These are phyloP conservation scores for Marasmarcha lunaedactyla DNA, from an alignment of 2,888 invertebrate genomes.

Conservation along the genomic window DNA sequence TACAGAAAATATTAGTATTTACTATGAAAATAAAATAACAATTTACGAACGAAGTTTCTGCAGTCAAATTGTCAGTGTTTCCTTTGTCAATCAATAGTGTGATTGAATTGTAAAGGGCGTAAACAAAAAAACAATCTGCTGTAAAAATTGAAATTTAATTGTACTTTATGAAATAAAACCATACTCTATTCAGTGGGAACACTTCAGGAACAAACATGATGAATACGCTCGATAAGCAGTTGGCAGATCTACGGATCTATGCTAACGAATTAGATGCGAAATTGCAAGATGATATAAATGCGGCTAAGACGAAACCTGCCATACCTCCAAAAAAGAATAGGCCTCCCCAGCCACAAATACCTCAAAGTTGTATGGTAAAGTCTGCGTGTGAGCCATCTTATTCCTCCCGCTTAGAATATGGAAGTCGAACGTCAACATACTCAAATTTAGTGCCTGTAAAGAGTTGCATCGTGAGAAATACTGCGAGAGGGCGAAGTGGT, in stretches of 20 bases:
- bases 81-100: no score
- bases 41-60: no score
- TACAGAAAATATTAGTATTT: no score
- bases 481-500: conserved; percentile 44
- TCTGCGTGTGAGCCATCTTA: conserved; percentile 82
- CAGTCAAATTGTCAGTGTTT: conserved; percentile 12
- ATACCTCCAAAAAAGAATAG: conserved; percentile 63
- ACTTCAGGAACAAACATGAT: conserved; percentile 23
- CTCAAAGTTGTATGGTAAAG: conserved; percentile 81
- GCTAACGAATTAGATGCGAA: conserved; percentile 62
- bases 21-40: no score
- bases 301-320: conserved; percentile 55
- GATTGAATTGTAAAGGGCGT: background rate
- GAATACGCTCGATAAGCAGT: conserved; percentile 59
- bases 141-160: conserved; percentile 1
- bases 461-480: conserved; percentile 59
- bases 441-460: conserved; percentile 64
- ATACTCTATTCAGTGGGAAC: conserved; percentile 1
- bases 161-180: conserved; percentile 6
- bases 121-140: background rate
- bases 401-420: conserved; percentile 75
- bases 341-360: conserved; percentile 72
- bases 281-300: conserved; percentile 60
- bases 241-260: conserved; percentile 58
- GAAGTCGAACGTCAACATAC: conserved; percentile 57